Evolutionary conservation across 2,113 vertebrate genomes (phyloP), one percentile per base, ranked within the genome.

Genomic region (Polyodon spathula): DNA sequence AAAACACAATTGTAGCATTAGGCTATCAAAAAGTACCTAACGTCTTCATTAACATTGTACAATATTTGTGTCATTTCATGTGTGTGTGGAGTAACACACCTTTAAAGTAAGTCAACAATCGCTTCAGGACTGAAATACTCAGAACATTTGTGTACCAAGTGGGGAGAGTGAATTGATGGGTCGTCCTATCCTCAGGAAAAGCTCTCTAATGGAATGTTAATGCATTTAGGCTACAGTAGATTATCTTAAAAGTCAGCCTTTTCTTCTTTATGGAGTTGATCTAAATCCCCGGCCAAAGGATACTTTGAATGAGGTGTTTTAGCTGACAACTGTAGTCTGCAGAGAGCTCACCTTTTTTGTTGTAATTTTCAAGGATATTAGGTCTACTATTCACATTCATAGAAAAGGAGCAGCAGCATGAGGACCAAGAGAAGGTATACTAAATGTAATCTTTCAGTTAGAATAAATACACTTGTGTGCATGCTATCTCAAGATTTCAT

Each of bases 201-300:
- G 81, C 85, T 90, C 86, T 84, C 83, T 78, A 80, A 83, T 86
- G 81, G 83, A 84, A 86, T 86, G 88, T 89, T 90, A 91, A 93
- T 89, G 85, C 84, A 78, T 82, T 77, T 78, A 86, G 85, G 86
- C 86, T 89, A 89, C 83, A 84, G 78, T 79, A 87, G 85, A 91
- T 95, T 92, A 91, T 88, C 85, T 87, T 80, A 87, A 91, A 88
- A 90, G 86, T 85, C 84, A 88, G 83, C 81, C 69, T 83, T 84
- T 77, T 76, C 73, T 83, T 76, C 75, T 82, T 75, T 68, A 72
- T 83, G 78, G 77, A 79, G 71, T 83, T 82, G 75, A 81, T 78
- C 73, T 85, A 86, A 84, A 83, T 85, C 87, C 78, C 68, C 70
- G 71, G 81, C 81, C 82, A 62, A 82, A 81, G 78, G 78, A 84